Base-by-base conservation (phyloP, 2,797 vertebrate species). In the Rhabdophis nuchalis region DNA sequence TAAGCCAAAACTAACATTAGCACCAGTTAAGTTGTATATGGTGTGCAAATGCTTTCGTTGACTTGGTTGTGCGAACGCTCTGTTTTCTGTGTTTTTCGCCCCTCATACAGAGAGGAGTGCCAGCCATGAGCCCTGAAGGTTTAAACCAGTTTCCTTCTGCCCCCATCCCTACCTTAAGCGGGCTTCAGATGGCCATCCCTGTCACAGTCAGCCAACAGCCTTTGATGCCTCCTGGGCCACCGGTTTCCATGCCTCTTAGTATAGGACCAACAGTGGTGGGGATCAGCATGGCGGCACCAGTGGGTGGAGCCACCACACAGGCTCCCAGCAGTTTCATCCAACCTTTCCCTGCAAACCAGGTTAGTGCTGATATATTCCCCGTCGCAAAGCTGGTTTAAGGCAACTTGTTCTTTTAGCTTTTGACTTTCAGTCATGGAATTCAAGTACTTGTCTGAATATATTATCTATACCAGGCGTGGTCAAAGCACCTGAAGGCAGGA, bases 91-190 rank as follows among this genome's bases (percentile, higher is more conserved):
- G 32, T 8, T 92, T 92, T 41, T 20, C 41, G 50, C 23, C 94
- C 36, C 0, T 41, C 52, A 90, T 96, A 87, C 97, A 99, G 99
- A 98, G 98, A 53, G 99, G 99, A 91, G 98, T 99, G 90, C 98
- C 98, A 53, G 98, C 98, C 11, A 97, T 99, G 97, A 99, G 98
- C 95, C 97, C 99, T 13, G 99, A 99, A 29, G 98, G 98, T 94
- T 96, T 99, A 93, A 98, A 96, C 97, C 99, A 99, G 97, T 99
- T 99, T 93, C 98, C 99, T 7, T 98, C 98, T 11, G 98, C 99
- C 13, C 99, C 99, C 0, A 95, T 99, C 90, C 99, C 99, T 95
- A 99, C 98, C 85, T 96, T 99, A 94, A 98, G 98, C 0, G 98
- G 98, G 8, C 97, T 99, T 95, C 96, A 98, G 5, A 96, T 99